phyloP scores from a whole-genome alignment of 2,888 invertebrate genomes.

The Anarsia innoxiella region DNA sequence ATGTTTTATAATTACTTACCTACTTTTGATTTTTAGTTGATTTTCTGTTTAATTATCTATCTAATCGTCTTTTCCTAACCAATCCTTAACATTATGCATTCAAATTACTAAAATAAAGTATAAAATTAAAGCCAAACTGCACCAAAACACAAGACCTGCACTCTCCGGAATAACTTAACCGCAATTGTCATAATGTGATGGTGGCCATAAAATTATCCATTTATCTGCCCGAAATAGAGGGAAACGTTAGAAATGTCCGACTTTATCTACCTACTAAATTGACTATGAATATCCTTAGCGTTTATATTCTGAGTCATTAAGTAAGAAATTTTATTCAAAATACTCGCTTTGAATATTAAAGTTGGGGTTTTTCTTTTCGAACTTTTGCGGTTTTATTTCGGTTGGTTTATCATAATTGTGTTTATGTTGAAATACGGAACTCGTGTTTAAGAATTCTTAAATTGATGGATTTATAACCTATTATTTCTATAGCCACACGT shows the following conservation, averaged over 20 bases:
- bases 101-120: neutral
- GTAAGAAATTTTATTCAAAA: slow-evolving; percentile 25
- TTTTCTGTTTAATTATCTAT: neutral
- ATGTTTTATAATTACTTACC: too few relatives aligned
- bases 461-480: neutral
- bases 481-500: neutral
- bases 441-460: too few relatives aligned
- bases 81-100: neutral
- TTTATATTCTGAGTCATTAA: slow-evolving; percentile 27
- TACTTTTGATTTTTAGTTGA: neutral
- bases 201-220: too few relatives aligned
- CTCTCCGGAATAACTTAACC: neutral
- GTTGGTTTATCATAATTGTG: neutral
- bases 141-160: neutral
- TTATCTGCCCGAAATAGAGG: neutral
- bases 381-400: neutral
- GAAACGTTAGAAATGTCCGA: neutral
- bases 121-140: neutral
- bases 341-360: slow-evolving; percentile 23
- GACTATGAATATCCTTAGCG: slow-evolving; percentile 24
- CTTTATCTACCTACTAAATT: slow-evolving; percentile 23
- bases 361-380: too few relatives aligned
- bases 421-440: neutral
- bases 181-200: too few relatives aligned
- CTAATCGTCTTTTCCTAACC: neutral